phyloP scores from a whole-genome alignment of 30 jellyfish, hydroid and myxozoan genomes.

The Hydractinia echinata region DNA sequence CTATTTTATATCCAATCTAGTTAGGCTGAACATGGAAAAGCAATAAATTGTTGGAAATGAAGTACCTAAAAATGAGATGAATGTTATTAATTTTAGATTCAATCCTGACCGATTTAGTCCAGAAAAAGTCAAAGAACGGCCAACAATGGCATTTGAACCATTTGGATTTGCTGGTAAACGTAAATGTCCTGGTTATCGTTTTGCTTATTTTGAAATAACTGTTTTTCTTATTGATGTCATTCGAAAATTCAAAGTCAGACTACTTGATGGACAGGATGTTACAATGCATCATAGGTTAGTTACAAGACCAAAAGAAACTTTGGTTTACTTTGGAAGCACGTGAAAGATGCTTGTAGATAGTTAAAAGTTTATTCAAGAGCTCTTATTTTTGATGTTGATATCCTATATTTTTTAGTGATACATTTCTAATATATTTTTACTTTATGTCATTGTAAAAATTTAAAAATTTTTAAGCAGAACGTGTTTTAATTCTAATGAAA shows the following conservation, averaged over 20 bases:
- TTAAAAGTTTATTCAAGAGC: too few species aligned
- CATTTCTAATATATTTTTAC: too few species aligned
- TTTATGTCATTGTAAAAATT: too few species aligned
- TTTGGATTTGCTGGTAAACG: conserved; percentile 95
- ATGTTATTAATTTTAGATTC: conserved; percentile 37
- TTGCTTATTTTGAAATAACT: conserved; percentile 60
- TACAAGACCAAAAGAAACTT: conserved; percentile 61
- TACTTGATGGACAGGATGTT: conserved; percentile 46
- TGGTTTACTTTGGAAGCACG: conserved; percentile 61
- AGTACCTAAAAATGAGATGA: too few species aligned
- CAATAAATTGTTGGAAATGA: too few species aligned
- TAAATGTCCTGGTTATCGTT: conserved; percentile 89
- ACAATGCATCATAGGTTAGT: conserved; percentile 41
- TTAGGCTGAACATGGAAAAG: too few species aligned
- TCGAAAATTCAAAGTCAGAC: conserved; percentile 51
- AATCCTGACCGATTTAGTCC: conserved; percentile 84
- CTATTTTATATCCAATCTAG: too few species aligned
- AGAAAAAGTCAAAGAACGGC: conserved; percentile 50
- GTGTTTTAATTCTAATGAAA: too few species aligned
- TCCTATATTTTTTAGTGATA: too few species aligned
- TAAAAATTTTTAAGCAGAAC: too few species aligned
- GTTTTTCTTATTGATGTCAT: conserved; percentile 37
- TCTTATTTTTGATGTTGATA: too few species aligned
- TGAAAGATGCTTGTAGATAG: background rate
- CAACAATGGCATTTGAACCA: conserved; percentile 61